phyloP scores from a whole-genome alignment of 37 sponge, comb jelly and placozoan species.

The Haliclona indistincta region DNA sequence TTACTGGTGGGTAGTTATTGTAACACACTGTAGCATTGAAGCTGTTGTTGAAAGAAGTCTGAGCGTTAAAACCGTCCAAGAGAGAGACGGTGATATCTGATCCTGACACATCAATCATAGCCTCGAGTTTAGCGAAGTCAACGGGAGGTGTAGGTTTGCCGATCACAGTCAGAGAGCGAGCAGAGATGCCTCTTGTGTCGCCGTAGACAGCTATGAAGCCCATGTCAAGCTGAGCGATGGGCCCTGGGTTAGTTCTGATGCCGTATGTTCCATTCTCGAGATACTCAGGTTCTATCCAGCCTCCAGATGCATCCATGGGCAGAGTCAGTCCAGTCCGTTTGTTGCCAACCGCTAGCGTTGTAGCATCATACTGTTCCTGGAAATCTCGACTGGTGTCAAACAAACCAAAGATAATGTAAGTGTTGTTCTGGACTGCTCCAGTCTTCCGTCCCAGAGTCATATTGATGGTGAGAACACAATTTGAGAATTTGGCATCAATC shows the following conservation, averaged over 20 bases:
- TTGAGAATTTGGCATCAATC: slow-evolving; percentile 46
- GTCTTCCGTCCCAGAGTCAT: slow-evolving; percentile 36
- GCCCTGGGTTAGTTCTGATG: slow-evolving; percentile 34
- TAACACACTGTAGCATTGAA: slow-evolving; percentile 45
- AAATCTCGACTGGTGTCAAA: slow-evolving; percentile 47
- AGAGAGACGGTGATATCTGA: not conserved
- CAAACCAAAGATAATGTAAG: slow-evolving; percentile 51
- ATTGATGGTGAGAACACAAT: slow-evolving; percentile 64
- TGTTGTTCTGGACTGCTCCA: not conserved
- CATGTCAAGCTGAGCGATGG: slow-evolving; percentile 37
- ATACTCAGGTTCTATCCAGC: slow-evolving; percentile 56
- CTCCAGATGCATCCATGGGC: slow-evolving; percentile 52
- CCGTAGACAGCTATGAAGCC: slow-evolving; percentile 48
- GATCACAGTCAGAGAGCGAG: slow-evolving; percentile 18
- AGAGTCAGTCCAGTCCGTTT: not conserved
- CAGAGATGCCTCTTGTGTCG: not conserved
- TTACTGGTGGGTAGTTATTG: slow-evolving; percentile 55
- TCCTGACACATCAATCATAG: slow-evolving; percentile 9
- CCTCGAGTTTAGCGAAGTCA: not conserved
- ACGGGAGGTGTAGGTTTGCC: slow-evolving; percentile 24
- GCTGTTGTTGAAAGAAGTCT: slow-evolving; percentile 38
- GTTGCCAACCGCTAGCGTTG: slow-evolving; percentile 36
- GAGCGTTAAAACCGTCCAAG: slow-evolving; percentile 45
- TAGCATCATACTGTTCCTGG: slow-evolving; percentile 39
- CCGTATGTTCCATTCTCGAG: slow-evolving; percentile 51